These are phyloP conservation scores for Therioaphis trifolii DNA, from an alignment of 2,888 invertebrate genomes.

Conservation along the genomic window DNA sequence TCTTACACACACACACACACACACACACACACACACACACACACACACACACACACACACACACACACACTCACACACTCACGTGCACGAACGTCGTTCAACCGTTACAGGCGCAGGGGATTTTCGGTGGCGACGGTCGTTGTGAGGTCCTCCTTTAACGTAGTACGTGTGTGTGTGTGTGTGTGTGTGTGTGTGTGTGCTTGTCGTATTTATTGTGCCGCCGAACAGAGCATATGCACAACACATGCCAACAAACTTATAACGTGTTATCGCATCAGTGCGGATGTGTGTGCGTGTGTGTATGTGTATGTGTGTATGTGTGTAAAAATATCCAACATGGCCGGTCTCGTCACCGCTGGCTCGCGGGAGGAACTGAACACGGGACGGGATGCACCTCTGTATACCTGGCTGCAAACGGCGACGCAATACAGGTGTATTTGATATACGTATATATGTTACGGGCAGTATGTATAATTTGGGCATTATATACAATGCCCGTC, in stretches of 20 bases:
- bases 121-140: slow-evolving; percentile 5
- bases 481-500: no score
- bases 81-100: not conserved
- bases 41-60: slow-evolving; percentile 1
- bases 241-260: slow-evolving; percentile 48
- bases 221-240: slow-evolving; percentile 33
- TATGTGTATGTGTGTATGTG: not conserved
- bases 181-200: not conserved
- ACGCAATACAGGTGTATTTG: no score
- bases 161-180: not conserved
- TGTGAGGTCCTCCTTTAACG: slow-evolving; percentile 27
- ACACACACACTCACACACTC: not conserved
- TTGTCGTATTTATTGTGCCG: not conserved
- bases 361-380: not conserved
- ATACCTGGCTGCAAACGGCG: no score
- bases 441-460: no score
- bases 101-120: slow-evolving; percentile 21
- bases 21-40: not conserved
- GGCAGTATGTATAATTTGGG: no score
- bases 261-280: slow-evolving; percentile 31
- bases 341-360: no score
- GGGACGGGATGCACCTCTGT: no score
- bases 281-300: not conserved
- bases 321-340: slow-evolving; percentile 31
- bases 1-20: not conserved